Base-by-base conservation (phyloP, 2,888 invertebrate species). In the Synergus gifuensis region DNA sequence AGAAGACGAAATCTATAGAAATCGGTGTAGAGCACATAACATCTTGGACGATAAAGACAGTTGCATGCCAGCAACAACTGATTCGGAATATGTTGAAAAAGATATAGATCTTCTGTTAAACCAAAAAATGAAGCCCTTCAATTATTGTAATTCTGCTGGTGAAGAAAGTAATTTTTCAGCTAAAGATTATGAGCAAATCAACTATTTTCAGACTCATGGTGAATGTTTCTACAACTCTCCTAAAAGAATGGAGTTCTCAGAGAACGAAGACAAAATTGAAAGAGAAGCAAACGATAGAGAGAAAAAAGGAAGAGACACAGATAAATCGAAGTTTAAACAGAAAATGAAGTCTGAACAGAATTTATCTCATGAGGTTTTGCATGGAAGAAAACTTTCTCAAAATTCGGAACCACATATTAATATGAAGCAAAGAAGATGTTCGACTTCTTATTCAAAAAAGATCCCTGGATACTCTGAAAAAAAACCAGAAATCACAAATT, bases 291-390 rank as follows among this genome's bases (percentile, higher is more conserved):
- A 5, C 12, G 60, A 54, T 79, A 81, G 64, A 79, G 58, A 36
- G 77, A 58, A 12, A 11, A 76, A 36, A 44, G 66, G 16, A 76
- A 54, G 9, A 69, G 60, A 64, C 67, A 67, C 22, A 64, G 9
- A 78, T 64, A n/a, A 82, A 28, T 46, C 44, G 54, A 67, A 36
- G 18, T 78, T 76, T 7, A 84, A 80, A 76, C 44, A 77, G 0
- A 83, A 81, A 83, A 86, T 85, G 77, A 87, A 85, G 49, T 86
- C 84, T 0, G 86, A 86, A 62, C 83, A 86, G 78, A 83, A 85
- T 78, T 78, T 86, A 40, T 22, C 78, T 9, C 81, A 58, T 5
- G 44, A 76, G 36, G 49, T 58, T 11, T 78, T 79, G 49, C 64
- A 76, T 36, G 58, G n/a, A 5, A 84, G 78, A 46, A 84, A 84